These are phyloP conservation scores for Premnoplex brunnescens DNA, from an alignment of 2,797 vertebrate genomes.

Conservation along the genomic window DNA sequence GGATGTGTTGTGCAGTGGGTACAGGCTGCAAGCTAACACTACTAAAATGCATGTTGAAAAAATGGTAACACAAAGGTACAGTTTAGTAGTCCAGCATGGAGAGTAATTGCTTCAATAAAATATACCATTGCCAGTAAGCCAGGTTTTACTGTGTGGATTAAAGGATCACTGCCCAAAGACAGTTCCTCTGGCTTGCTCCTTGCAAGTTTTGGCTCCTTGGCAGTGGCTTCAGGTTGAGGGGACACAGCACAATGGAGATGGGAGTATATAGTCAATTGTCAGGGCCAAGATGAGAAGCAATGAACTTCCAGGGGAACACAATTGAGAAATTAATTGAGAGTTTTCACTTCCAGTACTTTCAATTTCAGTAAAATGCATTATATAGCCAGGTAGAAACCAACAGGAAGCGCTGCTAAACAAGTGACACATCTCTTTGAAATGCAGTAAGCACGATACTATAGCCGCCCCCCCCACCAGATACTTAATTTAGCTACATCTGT, in stretches of 20 bases:
- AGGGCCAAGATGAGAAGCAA: not conserved
- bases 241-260: not conserved
- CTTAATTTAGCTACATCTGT: not conserved
- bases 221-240: not conserved
- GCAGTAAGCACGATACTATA: not conserved
- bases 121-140: not conserved
- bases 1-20: not conserved
- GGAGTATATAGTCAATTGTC: not conserved
- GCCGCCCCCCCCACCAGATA: no score
- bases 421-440: not conserved
- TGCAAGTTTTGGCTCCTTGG: not conserved
- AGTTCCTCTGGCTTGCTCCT: not conserved
- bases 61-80: not conserved
- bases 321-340: not conserved
- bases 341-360: not conserved
- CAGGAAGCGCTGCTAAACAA: not conserved
- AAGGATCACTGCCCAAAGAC: not conserved
- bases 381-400: not conserved
- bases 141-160: not conserved
- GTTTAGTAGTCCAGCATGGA: not conserved
- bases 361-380: not conserved
- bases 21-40: not conserved
- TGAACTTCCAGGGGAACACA: not conserved
- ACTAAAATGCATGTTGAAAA: not conserved
- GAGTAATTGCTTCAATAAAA: not conserved